Evolutionary conservation across 2,113 vertebrate genomes (phyloP).

Genomic region (Zosterops hypoxanthus): DNA sequence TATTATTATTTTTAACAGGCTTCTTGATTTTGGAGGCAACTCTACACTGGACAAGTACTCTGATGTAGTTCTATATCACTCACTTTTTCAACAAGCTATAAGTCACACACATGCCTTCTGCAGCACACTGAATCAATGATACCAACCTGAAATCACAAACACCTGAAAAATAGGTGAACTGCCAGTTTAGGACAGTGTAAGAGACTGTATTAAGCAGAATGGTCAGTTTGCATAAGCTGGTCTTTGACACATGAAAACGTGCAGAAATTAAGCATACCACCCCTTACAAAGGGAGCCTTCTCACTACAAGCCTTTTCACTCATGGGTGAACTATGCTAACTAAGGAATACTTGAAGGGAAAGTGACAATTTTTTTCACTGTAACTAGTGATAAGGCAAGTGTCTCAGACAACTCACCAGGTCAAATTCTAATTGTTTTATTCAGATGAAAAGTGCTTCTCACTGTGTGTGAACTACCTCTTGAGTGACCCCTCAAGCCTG

Average conservation of each 20-base stretch:
- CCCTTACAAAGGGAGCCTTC: neutral
- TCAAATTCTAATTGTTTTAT: neutral
- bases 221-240: rapidly evolving
- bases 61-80: neutral
- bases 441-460: neutral
- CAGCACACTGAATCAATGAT: neutral
- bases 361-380: neutral
- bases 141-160: neutral
- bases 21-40: neutral
- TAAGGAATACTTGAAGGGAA: neutral
- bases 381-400: neutral
- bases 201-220: neutral
- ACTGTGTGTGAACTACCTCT: neutral
- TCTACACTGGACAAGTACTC: neutral
- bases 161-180: neutral
- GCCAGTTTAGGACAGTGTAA: neutral
- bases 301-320: neutral
- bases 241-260: neutral
- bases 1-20: no score
- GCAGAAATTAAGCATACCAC: neutral
- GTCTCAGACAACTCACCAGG: neutral
- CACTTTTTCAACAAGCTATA: neutral
- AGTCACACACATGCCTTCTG: neutral
- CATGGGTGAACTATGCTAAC: neutral
- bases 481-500: rapidly evolving